Conservation (phyloP, 2,888 invertebrate genomes). For the Megaustenia siamemsis region DNA sequence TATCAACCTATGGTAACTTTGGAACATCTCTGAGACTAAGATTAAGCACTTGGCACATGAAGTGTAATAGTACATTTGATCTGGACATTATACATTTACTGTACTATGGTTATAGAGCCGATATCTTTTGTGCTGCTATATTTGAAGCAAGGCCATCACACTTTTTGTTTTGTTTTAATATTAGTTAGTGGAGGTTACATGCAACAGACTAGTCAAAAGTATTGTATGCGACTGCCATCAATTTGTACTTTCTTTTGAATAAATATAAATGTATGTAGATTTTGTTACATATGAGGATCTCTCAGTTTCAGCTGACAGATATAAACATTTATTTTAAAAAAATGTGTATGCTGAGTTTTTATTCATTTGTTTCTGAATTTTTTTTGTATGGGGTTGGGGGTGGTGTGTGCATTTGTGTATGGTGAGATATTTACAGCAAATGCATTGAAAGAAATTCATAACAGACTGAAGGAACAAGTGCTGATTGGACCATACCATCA, state of each 20-base stretch:
- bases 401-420: no score
- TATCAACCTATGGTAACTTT: no score
- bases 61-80: no score
- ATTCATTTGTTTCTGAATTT: not conserved
- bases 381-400: no score
- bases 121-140: not conserved
- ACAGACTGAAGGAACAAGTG: no score
- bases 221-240: conserved; percentile 13
- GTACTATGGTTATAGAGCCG: not conserved
- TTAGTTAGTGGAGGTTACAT: not conserved
- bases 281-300: conserved; percentile 41
- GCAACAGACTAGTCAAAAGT: conserved; percentile 23
- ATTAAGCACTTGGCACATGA: no score
- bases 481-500: no score
- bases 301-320: conserved; percentile 33
- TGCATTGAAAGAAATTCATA: no score
- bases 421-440: no score
- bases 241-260: conserved; percentile 1
- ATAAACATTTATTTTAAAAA: not conserved
- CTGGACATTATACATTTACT: not conserved
- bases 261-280: conserved; percentile 37
- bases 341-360: not conserved
- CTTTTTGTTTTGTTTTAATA: not conserved
- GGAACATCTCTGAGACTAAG: no score
- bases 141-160: not conserved